Evolutionary conservation across 2,797 vertebrate genomes (phyloP).

Genomic region (Natrix natrix): DNA sequence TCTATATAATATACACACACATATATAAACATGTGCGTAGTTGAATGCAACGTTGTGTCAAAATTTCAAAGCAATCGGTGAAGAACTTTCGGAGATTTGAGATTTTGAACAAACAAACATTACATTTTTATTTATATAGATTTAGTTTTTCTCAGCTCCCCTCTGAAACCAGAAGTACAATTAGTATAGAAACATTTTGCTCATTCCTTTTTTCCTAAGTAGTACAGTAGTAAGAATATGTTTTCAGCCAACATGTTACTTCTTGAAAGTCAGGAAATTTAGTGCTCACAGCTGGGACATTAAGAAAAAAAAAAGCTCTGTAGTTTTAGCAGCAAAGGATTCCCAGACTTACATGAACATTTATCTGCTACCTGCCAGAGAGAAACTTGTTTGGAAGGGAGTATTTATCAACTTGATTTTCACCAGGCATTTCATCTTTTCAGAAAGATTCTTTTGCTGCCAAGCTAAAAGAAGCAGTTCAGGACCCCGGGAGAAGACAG

Average conservation of each 20-base stretch:
- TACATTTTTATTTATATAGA: too few species aligned
- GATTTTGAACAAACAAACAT: too few species aligned
- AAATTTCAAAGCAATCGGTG: too few species aligned
- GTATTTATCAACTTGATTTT: slow-evolving; percentile 1
- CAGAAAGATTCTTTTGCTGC: not conserved
- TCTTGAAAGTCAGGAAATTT: not conserved
- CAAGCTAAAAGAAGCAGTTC: not conserved
- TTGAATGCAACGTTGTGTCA: too few species aligned
- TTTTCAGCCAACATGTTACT: not conserved
- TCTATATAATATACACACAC: too few species aligned
- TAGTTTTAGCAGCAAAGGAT: not conserved
- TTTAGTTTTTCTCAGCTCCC: too few species aligned
- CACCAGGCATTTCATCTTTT: not conserved
- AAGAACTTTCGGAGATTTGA: too few species aligned
- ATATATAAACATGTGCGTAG: too few species aligned
- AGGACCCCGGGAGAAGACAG: not conserved
- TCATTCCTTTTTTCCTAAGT: not conserved
- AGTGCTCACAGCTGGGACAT: not conserved
- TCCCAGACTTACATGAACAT: not conserved
- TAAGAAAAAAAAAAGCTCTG: not conserved
- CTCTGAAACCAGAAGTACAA: not conserved
- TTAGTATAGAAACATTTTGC: not conserved
- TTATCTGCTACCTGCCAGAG: not conserved
- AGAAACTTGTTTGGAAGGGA: not conserved
- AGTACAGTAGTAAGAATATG: not conserved